Evolutionary conservation across 2,797 vertebrate genomes (phyloP).

Genomic region (Miichthys miiuy): DNA sequence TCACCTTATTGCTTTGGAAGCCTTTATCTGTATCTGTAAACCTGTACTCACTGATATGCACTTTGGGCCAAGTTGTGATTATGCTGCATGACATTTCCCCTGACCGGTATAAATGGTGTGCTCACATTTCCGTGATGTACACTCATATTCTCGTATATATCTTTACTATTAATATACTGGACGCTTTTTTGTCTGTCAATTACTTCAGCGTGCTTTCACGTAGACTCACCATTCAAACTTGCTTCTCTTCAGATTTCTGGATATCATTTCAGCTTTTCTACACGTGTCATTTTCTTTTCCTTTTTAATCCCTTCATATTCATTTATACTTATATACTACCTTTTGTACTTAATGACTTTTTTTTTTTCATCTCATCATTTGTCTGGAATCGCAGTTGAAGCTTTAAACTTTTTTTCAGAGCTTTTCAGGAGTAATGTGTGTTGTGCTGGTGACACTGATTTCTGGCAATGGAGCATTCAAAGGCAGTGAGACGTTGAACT

Average conservation of each 20-base stretch:
- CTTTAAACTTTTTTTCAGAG: slow-evolving; percentile 18
- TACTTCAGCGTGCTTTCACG: not conserved
- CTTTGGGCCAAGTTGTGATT: slow-evolving; percentile 71
- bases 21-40: slow-evolving; percentile 56
- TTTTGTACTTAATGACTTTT: not conserved
- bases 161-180: slow-evolving; percentile 19
- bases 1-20: slow-evolving; percentile 40
- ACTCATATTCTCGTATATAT: slow-evolving; percentile 27
- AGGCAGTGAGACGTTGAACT: not conserved
- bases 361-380: slow-evolving; percentile 10
- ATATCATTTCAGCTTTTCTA: not conserved
- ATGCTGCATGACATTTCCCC: slow-evolving; percentile 65
- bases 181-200: not conserved
- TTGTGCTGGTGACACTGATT: slow-evolving; percentile 9
- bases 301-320: not conserved
- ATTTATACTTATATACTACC: not conserved
- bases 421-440: not conserved
- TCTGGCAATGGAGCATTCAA: not conserved
- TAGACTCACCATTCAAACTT: not conserved
- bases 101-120: slow-evolving; percentile 29
- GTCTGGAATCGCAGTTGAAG: slow-evolving; percentile 5
- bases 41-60: slow-evolving; percentile 71
- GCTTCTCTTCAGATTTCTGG: not conserved
- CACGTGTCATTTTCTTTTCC: not conserved
- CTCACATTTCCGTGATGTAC: not conserved